A percentile compares a stretch with the other conserved stretches of the same genome.
phyloP scores from a whole-genome alignment of 64 coral and sea anemone genomes.

The Dendrophyllia cribrosa region DNA sequence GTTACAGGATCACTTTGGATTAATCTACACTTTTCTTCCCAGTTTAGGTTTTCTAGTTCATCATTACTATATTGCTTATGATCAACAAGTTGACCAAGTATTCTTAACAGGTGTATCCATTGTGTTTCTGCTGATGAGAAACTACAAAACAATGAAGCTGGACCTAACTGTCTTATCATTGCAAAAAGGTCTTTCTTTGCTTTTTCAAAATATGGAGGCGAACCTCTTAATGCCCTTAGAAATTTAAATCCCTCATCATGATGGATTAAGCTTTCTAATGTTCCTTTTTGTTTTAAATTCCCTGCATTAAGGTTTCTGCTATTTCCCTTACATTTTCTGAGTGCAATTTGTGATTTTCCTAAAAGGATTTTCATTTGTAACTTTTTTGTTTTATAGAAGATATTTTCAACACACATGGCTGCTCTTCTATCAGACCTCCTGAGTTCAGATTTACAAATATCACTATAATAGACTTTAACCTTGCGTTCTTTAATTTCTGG shows the following conservation, averaged over 20 bases:
- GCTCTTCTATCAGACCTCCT: conserved; percentile 68
- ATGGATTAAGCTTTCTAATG: too few relatives aligned
- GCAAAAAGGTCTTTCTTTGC: too few relatives aligned
- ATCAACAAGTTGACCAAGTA: conserved; percentile 71
- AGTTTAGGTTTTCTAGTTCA: conserved; percentile 53
- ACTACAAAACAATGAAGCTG: conserved; percentile 84
- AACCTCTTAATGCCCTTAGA: conserved; percentile 68
- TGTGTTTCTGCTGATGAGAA: conserved; percentile 96
- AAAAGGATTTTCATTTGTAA: conserved; percentile 73
- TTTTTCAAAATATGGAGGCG: conserved; percentile 78
- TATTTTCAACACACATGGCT: conserved; percentile 88
- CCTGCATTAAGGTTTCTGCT: conserved; percentile 40
- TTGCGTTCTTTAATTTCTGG: too few relatives aligned
- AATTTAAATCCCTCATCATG: conserved; percentile 63
- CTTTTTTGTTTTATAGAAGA: conserved; percentile 73
- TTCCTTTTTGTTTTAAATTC: conserved; percentile 49
- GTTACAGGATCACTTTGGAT: conserved; percentile 61
- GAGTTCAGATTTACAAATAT: conserved; percentile 82
- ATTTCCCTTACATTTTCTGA: conserved; percentile 48
- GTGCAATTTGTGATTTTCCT: conserved; percentile 43
- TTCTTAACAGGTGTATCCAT: conserved; percentile 43
- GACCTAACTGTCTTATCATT: too few relatives aligned
- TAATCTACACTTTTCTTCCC: conserved; percentile 50
- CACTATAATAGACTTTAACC: too few relatives aligned
- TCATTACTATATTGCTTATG: conserved; percentile 61